These are phyloP conservation scores for Philereme vetulata DNA, from an alignment of 2,888 invertebrate species.

Conservation along the genomic window DNA sequence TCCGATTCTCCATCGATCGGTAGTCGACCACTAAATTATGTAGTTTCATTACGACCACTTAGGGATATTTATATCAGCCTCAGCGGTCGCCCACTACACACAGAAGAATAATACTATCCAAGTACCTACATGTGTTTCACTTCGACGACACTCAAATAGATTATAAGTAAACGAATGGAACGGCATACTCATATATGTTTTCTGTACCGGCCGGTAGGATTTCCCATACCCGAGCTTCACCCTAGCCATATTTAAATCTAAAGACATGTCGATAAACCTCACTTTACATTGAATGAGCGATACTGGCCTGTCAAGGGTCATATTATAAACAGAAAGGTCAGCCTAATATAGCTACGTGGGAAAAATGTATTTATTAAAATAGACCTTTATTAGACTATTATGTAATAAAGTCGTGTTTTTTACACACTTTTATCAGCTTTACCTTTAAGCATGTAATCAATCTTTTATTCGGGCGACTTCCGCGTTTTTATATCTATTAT, in stretches of 20 bases:
- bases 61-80: conserved; percentile 64
- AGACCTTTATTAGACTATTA: background rate
- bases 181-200: background rate
- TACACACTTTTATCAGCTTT: background rate
- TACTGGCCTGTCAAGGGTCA: background rate
- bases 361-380: background rate
- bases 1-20: conserved; percentile 64
- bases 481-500: no score
- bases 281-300: background rate
- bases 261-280: background rate
- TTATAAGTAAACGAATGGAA: background rate
- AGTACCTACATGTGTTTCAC: background rate
- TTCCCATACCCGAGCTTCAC: background rate
- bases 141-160: background rate
- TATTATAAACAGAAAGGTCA: background rate
- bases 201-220: background rate
- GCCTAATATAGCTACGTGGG: background rate
- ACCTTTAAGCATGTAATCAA: background rate
- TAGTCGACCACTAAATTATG: conserved; percentile 63
- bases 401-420: background rate
- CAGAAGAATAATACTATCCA: background rate
- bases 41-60: conserved; percentile 56
- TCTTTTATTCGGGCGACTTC: no score
- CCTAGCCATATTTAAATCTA: background rate
- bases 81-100: conserved; percentile 40